Evolutionary conservation across 2,888 invertebrate genomes (phyloP), one percentile per base, ranked within the genome.

Genomic region (Urechis unicinctus): DNA sequence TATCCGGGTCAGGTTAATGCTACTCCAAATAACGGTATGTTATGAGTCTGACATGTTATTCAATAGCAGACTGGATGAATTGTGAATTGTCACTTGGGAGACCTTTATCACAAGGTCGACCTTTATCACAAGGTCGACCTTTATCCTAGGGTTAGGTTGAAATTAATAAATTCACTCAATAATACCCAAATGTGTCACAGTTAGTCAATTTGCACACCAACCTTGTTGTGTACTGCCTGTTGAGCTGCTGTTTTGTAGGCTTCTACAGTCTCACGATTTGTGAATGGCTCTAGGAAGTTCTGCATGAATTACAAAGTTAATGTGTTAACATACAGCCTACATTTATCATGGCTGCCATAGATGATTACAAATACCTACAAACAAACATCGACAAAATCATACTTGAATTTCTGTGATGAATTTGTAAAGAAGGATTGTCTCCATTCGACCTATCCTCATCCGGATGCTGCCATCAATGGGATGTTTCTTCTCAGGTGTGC

Each of bases 361-460:
- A 13, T 36, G 36, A 36, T 49, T 54, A 25, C 9, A 36, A 50
- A 3, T n/a, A 31, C 13, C 17, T 30, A 9, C n/a, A 25, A 48
- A 6, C 6, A 3, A 48, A 13, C 2, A 30, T 5, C 30, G 5
- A 45, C 22, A 45, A 45, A 6, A 45, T 50, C 42, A 6, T 2
- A 59, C 59, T 44, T 52, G 30, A 1, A 60, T 61, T 60, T 79
- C 77, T 60, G 76, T 72, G 61, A 78, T 67, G 62, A 80, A 79
- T 58, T 76, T 77, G 56, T 74, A 72, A 22, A 89, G 80, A 59
- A 88, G 77, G 9, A 88, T 87, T 44, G 85, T 81, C 68, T 88
- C 87, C 51, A 89, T 81, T 61, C 87, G 80, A 2, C 89, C 89
- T 24, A 89, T 73, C 54, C 85, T 83, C 17, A 89, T 71, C 45